A percentile compares a stretch with the other conserved stretches of the same genome.
Evolutionary conservation across 2,797 vertebrate species (phyloP).

Genomic region (Phataginus tetradactyla): DNA sequence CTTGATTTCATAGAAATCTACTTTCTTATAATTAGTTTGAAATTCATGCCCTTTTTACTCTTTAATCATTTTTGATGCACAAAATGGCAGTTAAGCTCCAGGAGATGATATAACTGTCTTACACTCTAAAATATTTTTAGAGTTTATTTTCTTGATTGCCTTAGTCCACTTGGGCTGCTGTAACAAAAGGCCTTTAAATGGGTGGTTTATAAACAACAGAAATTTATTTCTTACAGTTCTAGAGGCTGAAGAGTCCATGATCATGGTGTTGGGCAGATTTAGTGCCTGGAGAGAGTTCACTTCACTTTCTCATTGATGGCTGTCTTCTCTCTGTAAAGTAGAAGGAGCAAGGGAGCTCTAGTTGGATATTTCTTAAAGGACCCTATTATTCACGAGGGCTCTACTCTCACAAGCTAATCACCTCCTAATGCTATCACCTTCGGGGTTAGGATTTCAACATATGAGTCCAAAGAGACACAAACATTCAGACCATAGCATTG

Average conservation of each 20-base stretch:
- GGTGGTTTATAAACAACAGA: background rate
- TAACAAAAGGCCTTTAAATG: background rate
- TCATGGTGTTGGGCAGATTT: background rate
- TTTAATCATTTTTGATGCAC: background rate
- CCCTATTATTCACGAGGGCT: background rate
- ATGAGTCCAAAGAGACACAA: background rate
- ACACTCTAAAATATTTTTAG: background rate
- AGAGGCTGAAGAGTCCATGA: background rate
- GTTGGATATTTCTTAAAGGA: background rate
- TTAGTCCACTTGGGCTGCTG: background rate
- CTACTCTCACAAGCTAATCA: background rate
- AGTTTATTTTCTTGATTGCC: background rate
- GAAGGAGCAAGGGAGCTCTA: background rate
- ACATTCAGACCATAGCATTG: background rate
- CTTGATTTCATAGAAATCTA: background rate
- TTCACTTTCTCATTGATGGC: background rate
- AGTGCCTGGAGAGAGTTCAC: background rate
- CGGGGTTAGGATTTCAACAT: background rate
- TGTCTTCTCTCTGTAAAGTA: background rate
- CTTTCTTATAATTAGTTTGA: background rate
- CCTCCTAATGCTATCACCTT: background rate
- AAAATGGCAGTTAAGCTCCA: background rate
- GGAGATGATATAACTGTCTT: background rate
- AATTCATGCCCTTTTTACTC: background rate
- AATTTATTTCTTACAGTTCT: background rate